Evolutionary conservation across 2,113 vertebrate species (phyloP).

Genomic region (Xenopus borealis): DNA sequence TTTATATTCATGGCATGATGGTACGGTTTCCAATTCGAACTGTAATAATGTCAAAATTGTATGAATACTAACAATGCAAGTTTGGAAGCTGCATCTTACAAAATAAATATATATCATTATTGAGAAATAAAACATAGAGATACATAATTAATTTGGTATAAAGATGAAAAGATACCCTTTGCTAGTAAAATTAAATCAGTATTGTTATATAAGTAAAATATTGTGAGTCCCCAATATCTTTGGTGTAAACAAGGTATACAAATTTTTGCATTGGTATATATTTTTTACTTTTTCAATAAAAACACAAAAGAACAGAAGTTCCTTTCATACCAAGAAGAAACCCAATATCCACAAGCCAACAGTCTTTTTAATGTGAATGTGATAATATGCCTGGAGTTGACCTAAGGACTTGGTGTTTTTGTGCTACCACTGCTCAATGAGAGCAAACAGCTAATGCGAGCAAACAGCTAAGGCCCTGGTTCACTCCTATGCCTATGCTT

Average conservation of each 20-base stretch:
- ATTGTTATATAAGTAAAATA: slow-evolving; percentile 26
- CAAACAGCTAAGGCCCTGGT: too few species aligned
- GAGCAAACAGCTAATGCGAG: too few species aligned
- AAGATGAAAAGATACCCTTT: slow-evolving; percentile 28
- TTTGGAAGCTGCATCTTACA: slow-evolving; percentile 17
- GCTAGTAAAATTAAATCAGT: slow-evolving; percentile 24
- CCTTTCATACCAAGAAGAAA: too few species aligned
- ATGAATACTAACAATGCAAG: slow-evolving; percentile 41
- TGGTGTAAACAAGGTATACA: slow-evolving; percentile 1
- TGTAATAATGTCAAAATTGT: slow-evolving; percentile 43
- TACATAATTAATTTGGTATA: slow-evolving; percentile 38
- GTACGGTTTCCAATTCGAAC: slow-evolving; percentile 30
- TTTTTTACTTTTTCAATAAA: neutral
- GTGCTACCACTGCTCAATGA: too few species aligned
- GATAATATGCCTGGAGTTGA: too few species aligned
- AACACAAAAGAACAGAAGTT: neutral
- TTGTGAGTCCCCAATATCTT: slow-evolving; percentile 3
- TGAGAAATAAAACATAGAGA: slow-evolving; percentile 35
- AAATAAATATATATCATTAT: slow-evolving; percentile 45
- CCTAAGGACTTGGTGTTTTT: too few species aligned
- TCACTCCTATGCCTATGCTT: too few species aligned
- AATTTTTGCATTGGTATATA: too few species aligned
- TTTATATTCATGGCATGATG: slow-evolving; percentile 23
- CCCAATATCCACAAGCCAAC: too few species aligned
- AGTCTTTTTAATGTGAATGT: too few species aligned